Percentiles rank a stretch among this genome's conserved stretches.
These are phyloP conservation scores for Cardiocondyla obscurior DNA, from an alignment of 1,140 invertebrate species.

Conservation along the genomic window DNA sequence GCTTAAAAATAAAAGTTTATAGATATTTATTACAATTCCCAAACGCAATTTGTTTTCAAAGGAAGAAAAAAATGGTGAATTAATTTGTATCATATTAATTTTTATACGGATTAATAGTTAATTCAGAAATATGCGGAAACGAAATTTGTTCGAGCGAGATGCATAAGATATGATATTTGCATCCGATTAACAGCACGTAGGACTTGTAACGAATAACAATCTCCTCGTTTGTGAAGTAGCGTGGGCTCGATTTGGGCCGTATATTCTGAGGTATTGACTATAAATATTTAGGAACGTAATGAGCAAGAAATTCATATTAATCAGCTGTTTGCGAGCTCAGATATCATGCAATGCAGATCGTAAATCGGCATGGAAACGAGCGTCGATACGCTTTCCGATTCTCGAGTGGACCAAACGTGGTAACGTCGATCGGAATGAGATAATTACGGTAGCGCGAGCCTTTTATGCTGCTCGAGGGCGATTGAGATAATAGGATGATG, in stretches of 20 bases:
- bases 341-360: conserved; percentile 12
- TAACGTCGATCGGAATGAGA: conserved; percentile 24
- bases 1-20: background rate
- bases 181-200: background rate
- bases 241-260: conserved; percentile 4
- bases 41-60: background rate
- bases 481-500: conserved; percentile 38
- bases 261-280: background rate
- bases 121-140: background rate
- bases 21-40: background rate
- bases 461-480: conserved; percentile 35
- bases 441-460: conserved; percentile 26
- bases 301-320: conserved; percentile 23
- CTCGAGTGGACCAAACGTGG: conserved; percentile 41
- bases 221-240: background rate
- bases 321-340: background rate
- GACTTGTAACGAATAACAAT: conserved; percentile 17
- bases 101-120: background rate
- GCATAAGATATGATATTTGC: conserved; percentile 4
- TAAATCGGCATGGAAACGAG: background rate
- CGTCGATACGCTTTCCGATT: conserved; percentile 17
- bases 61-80: background rate
- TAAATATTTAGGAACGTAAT: conserved; percentile 14
- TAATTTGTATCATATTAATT: no score
- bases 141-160: background rate